Conservation (phyloP, 2,113 vertebrate species). For the Gymnogyps californianus region DNA sequence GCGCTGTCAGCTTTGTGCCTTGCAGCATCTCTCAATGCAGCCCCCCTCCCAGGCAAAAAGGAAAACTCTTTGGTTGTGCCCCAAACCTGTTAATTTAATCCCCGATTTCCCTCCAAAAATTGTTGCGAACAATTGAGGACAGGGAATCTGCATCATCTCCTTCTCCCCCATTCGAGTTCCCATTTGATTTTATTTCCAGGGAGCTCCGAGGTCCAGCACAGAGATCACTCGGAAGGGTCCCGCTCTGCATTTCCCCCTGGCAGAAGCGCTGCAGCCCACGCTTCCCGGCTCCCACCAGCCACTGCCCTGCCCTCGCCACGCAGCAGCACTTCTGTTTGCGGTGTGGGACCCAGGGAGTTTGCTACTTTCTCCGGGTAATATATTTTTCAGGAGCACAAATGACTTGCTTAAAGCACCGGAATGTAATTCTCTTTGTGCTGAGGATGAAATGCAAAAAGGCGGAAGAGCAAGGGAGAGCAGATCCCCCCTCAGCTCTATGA, state of each 20-base stretch:
- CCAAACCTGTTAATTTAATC: neutral
- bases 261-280: neutral
- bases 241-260: neutral
- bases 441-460: neutral
- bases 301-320: fast-evolving
- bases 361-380: neutral
- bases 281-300: neutral
- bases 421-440: neutral
- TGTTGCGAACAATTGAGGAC: neutral
- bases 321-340: neutral
- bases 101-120: neutral
- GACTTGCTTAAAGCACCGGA: neutral
- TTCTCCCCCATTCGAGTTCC: neutral
- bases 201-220: neutral
- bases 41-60: neutral
- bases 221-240: neutral
- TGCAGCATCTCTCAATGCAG: neutral
- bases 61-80: neutral
- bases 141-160: neutral
- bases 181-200: neutral
- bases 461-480: neutral
- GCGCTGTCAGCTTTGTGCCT: neutral
- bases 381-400: neutral
- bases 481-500: neutral
- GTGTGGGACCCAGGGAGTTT: neutral